These are phyloP conservation scores for Spermophilus dauricus DNA, from an alignment of 2,113 vertebrate species.

Conservation along the genomic window DNA sequence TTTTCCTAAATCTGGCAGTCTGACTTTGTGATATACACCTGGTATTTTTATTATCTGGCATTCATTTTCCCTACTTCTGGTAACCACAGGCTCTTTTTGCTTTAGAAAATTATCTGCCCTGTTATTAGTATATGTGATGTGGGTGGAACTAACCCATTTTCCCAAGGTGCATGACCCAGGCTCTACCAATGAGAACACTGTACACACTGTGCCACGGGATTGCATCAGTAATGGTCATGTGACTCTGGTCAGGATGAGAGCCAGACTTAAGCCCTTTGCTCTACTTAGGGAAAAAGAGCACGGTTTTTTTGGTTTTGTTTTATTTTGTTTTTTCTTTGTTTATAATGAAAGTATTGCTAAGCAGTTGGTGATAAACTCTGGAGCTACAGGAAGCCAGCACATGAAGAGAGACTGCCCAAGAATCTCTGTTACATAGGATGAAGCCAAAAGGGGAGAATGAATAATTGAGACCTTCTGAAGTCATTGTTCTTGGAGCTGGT, in stretches of 20 bases:
- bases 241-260: background rate
- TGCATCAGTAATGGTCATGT: background rate
- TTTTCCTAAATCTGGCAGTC: background rate
- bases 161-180: background rate
- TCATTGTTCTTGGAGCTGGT: background rate
- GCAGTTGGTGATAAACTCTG: background rate
- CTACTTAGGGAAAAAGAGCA: background rate
- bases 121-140: background rate
- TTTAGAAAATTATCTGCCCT: background rate
- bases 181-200: background rate
- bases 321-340: background rate
- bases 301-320: background rate
- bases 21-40: background rate
- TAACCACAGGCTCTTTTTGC: background rate
- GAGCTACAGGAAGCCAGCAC: background rate
- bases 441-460: background rate
- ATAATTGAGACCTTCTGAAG: background rate
- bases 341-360: conserved; percentile 7
- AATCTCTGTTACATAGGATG: background rate
- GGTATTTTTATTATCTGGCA: background rate
- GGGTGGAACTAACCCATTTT: background rate
- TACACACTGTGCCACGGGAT: background rate
- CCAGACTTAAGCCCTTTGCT: background rate
- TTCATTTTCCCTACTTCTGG: background rate
- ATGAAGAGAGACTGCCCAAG: background rate